Evolutionary conservation across 2,113 vertebrate species (phyloP).

Genomic region (Tretioscincus oriximinensis): DNA sequence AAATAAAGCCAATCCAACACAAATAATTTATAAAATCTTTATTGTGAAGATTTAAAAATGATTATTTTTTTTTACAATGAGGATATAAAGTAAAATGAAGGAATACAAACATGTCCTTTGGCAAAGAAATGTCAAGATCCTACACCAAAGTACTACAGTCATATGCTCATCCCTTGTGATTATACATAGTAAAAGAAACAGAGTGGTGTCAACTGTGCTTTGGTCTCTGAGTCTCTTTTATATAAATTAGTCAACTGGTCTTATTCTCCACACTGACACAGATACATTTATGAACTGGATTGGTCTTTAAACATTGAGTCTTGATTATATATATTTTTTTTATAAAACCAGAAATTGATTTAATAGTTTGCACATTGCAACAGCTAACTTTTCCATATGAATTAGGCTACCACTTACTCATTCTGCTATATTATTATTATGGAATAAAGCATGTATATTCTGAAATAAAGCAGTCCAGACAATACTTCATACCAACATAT

Average conservation of each 20-base stretch:
- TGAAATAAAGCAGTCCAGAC: too few species aligned
- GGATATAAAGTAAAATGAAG: conserved; percentile 37
- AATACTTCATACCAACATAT: too few species aligned
- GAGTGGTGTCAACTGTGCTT: too few species aligned
- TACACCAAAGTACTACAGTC: background rate
- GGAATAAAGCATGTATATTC: too few species aligned
- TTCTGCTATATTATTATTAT: too few species aligned
- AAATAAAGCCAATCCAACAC: background rate
- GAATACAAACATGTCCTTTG: conserved; percentile 28
- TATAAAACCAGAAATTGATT: background rate
- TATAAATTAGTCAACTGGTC: too few species aligned
- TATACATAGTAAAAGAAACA: too few species aligned
- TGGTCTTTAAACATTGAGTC: background rate
- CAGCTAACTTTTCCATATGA: background rate
- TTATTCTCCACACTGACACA: too few species aligned
- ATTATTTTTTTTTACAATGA: conserved; percentile 52
- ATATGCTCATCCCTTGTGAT: too few species aligned
- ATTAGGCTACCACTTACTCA: too few species aligned
- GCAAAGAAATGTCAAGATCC: background rate
- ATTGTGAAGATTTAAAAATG: conserved; percentile 38
- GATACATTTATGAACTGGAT: too few species aligned
- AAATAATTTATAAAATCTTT: background rate
- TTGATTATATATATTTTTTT: background rate
- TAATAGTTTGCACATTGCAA: background rate
- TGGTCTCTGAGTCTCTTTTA: too few species aligned